Percentiles rank a stretch among this genome's conserved stretches.
phyloP scores from a whole-genome alignment of 2,797 vertebrate genomes.

The Salarias fasciatus region DNA sequence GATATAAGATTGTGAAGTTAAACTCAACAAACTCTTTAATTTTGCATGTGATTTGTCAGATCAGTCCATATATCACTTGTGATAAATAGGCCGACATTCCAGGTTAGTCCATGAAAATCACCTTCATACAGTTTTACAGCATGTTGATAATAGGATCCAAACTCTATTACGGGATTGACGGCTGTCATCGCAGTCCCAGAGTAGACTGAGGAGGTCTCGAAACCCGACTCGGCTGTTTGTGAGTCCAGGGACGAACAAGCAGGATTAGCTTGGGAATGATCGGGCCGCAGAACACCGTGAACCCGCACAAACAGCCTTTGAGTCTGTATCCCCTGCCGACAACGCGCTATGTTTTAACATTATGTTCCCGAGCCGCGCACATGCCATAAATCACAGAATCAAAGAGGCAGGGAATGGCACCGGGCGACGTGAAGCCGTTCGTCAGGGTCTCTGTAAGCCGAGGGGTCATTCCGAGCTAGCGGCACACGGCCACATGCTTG shows the following conservation, averaged over 20 bases:
- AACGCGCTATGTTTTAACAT: conserved; percentile 78
- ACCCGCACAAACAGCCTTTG: conserved; percentile 67
- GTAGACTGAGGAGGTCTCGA: conserved; percentile 53
- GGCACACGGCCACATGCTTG: conserved; percentile 20
- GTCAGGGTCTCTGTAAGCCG: conserved; percentile 14
- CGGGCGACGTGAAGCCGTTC: conserved; percentile 31
- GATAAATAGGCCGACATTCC: conserved; percentile 39
- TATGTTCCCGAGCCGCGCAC: conserved; percentile 45
- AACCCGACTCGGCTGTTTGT: conserved; percentile 76
- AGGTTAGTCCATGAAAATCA: conserved; percentile 50
- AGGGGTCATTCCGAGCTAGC: conserved; percentile 22
- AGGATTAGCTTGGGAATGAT: conserved; percentile 80
- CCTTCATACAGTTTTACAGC: conserved; percentile 49
- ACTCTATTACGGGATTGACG: conserved; percentile 61
- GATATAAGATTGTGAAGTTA: background rate
- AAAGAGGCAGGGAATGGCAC: conserved; percentile 63
- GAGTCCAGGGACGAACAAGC: conserved; percentile 68
- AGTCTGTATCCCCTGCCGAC: conserved; percentile 62
- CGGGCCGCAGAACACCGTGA: conserved; percentile 71
- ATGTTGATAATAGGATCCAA: conserved; percentile 56
- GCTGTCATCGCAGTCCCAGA: conserved; percentile 66
- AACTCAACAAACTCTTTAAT: conserved; percentile 1
- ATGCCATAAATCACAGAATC: conserved; percentile 69
- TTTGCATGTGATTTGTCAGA: background rate
- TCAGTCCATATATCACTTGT: conserved; percentile 21